A percentile compares a stretch with the other conserved stretches of the same genome.
Evolutionary conservation across 2,797 vertebrate genomes (phyloP).

Genomic region (Florisuga fusca): DNA sequence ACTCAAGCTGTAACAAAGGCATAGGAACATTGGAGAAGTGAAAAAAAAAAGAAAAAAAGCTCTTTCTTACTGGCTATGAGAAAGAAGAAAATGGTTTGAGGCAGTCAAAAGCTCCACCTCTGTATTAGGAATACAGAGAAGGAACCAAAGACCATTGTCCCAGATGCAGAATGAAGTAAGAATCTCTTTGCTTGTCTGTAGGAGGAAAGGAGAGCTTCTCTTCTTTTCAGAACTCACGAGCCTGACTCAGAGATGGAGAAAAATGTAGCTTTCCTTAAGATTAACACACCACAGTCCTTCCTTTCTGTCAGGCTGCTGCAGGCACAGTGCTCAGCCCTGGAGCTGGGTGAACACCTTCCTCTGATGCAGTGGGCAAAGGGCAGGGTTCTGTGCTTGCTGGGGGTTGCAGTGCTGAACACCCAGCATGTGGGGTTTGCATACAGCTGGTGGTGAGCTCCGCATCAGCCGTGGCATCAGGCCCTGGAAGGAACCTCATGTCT

Average conservation of each 20-base stretch:
- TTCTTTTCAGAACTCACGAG: background rate
- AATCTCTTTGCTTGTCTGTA: background rate
- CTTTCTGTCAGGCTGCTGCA: background rate
- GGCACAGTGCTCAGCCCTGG: background rate
- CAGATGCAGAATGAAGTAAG: background rate
- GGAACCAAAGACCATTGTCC: background rate
- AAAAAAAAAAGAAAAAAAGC: background rate
- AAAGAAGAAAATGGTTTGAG: background rate
- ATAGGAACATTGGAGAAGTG: background rate
- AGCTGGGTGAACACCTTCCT: fast-evolving
- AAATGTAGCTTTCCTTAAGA: background rate
- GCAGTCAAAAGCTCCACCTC: background rate
- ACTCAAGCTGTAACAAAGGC: background rate
- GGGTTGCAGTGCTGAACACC: background rate
- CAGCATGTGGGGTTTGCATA: background rate
- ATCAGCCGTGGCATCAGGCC: background rate
- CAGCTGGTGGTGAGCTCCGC: background rate
- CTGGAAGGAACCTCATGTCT: fast-evolving
- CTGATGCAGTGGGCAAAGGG: background rate
- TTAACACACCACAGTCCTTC: background rate
- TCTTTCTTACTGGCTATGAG: background rate
- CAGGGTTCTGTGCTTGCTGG: background rate
- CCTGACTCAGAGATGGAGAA: background rate
- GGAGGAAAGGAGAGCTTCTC: background rate
- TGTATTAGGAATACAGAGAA: background rate